Evolutionary conservation across 2,797 vertebrate genomes (phyloP).

Genomic region (Leuciscus waleckii): DNA sequence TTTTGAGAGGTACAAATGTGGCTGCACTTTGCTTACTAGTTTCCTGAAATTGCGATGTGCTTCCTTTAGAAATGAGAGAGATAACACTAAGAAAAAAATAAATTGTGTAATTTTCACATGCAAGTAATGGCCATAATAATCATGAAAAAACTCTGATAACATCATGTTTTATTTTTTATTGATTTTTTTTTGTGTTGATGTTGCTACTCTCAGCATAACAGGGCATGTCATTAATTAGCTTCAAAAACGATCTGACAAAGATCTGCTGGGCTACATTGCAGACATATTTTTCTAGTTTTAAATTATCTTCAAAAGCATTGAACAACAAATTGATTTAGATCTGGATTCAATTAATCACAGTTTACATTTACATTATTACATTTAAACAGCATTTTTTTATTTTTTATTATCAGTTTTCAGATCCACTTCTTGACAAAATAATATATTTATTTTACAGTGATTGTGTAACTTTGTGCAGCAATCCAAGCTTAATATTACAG

Average conservation of each 20-base stretch:
- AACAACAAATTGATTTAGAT: constrained; percentile 31
- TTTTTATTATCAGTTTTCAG: not conserved
- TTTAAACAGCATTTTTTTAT: no score
- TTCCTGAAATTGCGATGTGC: constrained; percentile 10
- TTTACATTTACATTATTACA: not conserved
- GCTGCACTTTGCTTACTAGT: constrained; percentile 31
- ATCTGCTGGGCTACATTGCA: constrained; percentile 6
- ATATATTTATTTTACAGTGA: not conserved
- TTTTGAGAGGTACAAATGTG: constrained; percentile 14
- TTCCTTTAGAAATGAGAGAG: not conserved
- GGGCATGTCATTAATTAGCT: constrained; percentile 48
- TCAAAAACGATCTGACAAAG: constrained; percentile 22
- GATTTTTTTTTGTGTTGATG: constrained; percentile 44
- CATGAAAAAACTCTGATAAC: constrained; percentile 21
- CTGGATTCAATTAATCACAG: constrained; percentile 16
- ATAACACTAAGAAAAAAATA: not conserved
- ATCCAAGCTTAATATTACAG: constrained; percentile 7
- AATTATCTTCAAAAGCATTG: not conserved
- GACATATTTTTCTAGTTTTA: not conserved
- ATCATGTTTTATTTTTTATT: constrained; percentile 47
- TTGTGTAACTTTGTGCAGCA: not conserved
- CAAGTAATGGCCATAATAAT: constrained; percentile 4
- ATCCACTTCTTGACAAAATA: not conserved
- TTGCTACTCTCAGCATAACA: not conserved
- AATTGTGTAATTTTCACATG: not conserved